A percentile compares a stretch with the other conserved stretches of the same genome.
Conservation (phyloP, 2,113 vertebrate genomes). For the Xenopus laevis region DNA sequence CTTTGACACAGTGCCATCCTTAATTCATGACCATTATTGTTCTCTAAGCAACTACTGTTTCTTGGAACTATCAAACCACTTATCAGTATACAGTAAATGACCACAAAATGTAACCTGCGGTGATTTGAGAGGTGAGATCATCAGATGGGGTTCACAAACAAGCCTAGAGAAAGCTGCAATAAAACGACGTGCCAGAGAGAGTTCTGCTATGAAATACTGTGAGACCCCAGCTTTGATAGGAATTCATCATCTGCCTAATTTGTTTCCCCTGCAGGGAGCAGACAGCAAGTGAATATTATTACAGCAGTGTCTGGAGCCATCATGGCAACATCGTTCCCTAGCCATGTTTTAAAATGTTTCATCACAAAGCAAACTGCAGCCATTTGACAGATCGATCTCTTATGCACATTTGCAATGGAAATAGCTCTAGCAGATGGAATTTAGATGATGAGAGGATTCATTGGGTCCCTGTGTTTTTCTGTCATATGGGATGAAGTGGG, state of each 20-base stretch:
- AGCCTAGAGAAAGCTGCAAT: not conserved
- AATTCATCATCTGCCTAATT: constrained; percentile 89
- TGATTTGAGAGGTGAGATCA: not conserved
- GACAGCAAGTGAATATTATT: constrained; percentile 74
- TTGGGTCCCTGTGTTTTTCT: constrained; percentile 50
- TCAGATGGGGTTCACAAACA: not conserved
- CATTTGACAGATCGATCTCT: constrained; percentile 54
- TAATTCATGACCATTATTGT: not conserved
- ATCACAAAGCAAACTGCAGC: constrained; percentile 49
- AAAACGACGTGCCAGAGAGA: constrained; percentile 7
- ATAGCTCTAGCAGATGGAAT: constrained; percentile 50
- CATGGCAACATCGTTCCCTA: constrained; percentile 51
- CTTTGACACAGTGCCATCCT: too few relatives aligned
- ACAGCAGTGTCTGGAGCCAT: constrained; percentile 58
- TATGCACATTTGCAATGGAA: constrained; percentile 63
- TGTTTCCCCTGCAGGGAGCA: constrained; percentile 72
- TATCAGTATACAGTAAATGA: not conserved
- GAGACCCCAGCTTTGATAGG: constrained; percentile 58
- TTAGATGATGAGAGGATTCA: constrained; percentile 53
- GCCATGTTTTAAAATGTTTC: constrained; percentile 49
- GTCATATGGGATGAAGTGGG: constrained; percentile 55
- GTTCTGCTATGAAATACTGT: constrained; percentile 5
- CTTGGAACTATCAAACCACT: not conserved
- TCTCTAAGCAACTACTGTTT: not conserved
- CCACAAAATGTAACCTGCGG: not conserved